These are phyloP conservation scores for Malurus melanocephalus DNA, from an alignment of 2,113 vertebrate genomes.

Conservation along the genomic window DNA sequence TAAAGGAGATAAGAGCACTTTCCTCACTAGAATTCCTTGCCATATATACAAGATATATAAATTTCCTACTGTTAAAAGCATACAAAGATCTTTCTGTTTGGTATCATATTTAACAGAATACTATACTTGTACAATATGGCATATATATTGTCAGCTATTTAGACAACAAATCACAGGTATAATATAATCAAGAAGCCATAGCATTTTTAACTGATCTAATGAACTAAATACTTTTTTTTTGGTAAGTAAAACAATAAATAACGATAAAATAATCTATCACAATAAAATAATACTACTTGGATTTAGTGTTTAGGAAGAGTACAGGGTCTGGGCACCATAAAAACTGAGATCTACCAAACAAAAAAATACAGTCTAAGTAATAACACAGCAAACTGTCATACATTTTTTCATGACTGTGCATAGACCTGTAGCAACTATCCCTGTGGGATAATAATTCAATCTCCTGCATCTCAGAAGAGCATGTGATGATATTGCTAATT, in stretches of 20 bases:
- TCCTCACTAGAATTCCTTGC: not conserved
- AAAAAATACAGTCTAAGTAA: not conserved
- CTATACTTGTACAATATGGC: not conserved
- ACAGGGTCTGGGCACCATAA: not conserved
- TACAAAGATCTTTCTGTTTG: not conserved
- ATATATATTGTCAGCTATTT: not conserved
- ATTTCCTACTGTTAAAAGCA: not conserved
- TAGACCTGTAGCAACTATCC: not conserved
- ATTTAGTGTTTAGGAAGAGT: not conserved
- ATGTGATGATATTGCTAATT: constrained; percentile 12
- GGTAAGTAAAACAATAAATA: not conserved
- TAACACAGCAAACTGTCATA: not conserved
- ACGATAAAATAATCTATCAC: not conserved
- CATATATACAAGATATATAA: not conserved
- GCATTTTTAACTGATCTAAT: not conserved
- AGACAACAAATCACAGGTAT: not conserved
- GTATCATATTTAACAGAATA: not conserved
- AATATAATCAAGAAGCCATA: not conserved
- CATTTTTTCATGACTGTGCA: not conserved
- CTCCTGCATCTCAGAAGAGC: not conserved
- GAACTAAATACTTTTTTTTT: not conserved
- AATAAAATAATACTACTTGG: not conserved
- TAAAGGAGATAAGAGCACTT: not conserved
- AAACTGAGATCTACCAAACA: not conserved
- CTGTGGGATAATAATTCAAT: not conserved